These are phyloP conservation scores for Hetaerina titia DNA, from an alignment of 2,888 invertebrate species.

Conservation along the genomic window DNA sequence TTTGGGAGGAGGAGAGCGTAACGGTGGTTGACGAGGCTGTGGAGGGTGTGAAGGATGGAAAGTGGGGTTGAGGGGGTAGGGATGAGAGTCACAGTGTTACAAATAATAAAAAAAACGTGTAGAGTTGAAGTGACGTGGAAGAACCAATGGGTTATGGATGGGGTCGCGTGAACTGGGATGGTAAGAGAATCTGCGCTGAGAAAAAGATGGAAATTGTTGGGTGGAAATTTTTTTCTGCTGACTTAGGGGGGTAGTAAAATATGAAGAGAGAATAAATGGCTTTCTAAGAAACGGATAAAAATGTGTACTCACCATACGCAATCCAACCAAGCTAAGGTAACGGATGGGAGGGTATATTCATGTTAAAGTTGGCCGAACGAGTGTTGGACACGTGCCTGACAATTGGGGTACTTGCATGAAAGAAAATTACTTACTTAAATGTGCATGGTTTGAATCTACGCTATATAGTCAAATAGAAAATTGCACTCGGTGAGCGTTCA, in stretches of 20 bases:
- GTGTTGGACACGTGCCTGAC: neutral
- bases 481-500: too few species aligned
- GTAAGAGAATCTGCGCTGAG: neutral
- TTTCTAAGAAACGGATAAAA: neutral
- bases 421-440: neutral
- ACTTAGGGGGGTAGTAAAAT: neutral
- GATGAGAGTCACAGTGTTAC: neutral
- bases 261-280: neutral
- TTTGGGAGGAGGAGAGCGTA: neutral
- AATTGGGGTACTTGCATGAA: neutral
- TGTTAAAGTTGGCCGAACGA: neutral
- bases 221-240: neutral
- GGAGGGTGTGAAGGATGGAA: too few species aligned
- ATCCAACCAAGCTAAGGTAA: neutral
- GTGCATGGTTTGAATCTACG: too few species aligned
- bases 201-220: neutral
- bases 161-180: neutral
- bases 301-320: neutral
- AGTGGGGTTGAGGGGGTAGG: neutral
- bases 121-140: neutral
- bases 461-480: too few species aligned
- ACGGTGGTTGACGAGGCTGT: neutral
- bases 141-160: neutral
- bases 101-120: neutral
- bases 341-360: neutral